Conservation (phyloP, 2,888 invertebrate species). For the Morpho helenor region DNA sequence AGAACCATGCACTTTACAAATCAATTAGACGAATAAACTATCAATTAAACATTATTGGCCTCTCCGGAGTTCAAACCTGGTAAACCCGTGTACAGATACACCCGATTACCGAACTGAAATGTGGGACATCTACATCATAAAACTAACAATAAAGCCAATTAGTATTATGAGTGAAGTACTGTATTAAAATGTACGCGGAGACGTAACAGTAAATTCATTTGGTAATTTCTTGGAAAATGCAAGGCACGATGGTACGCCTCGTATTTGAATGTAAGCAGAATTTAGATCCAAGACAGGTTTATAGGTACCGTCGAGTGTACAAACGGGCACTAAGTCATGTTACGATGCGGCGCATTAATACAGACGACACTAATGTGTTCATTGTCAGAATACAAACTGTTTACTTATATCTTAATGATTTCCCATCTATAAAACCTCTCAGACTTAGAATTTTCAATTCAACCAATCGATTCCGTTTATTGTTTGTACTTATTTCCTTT, state of each 20-base stretch:
- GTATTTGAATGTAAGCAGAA: constrained; percentile 33
- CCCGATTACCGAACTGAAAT: too few species aligned
- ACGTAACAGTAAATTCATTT: constrained; percentile 24
- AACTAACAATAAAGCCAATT: constrained; percentile 1
- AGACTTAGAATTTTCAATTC: neutral
- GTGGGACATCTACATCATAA: too few species aligned
- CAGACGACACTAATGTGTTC: constrained; percentile 26
- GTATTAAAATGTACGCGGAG: constrained; percentile 30
- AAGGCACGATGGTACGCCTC: constrained; percentile 29
- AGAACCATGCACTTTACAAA: too few species aligned
- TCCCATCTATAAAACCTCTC: neutral
- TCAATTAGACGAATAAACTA: too few species aligned
- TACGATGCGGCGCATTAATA: constrained; percentile 24
- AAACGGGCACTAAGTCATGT: constrained; percentile 29
- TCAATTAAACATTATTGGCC: too few species aligned
- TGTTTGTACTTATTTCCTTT: too few species aligned
- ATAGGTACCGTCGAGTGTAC: constrained; percentile 27
- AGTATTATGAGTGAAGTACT: constrained; percentile 40
- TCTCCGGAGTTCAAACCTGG: too few species aligned
- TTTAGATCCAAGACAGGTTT: constrained; percentile 33
- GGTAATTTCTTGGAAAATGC: constrained; percentile 28
- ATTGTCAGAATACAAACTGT: constrained; percentile 26
- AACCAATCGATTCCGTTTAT: too few species aligned
- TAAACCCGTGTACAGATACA: too few species aligned
- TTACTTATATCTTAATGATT: constrained; percentile 19